Percentiles rank a stretch among this genome's conserved stretches.
These are phyloP conservation scores for Clarias fuscus DNA, from an alignment of 2,797 vertebrate genomes.

Conservation along the genomic window DNA sequence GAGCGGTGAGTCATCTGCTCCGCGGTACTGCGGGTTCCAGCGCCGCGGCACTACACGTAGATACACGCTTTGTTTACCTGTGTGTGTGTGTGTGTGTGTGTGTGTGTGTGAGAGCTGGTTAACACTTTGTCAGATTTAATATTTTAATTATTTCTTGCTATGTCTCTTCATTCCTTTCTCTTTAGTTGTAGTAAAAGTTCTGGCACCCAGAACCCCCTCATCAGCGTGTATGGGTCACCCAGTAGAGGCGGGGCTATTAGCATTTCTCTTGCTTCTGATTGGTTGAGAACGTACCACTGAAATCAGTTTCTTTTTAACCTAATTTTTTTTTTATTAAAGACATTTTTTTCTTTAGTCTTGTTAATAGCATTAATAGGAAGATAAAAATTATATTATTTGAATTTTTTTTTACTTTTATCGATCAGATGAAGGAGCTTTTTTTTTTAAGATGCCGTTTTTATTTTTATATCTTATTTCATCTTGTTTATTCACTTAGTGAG, in stretches of 20 bases:
- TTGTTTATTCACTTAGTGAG: not conserved
- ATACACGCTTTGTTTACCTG: not conserved
- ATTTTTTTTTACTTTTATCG: not conserved
- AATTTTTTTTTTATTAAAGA: not conserved
- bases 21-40: not conserved
- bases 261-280: not conserved
- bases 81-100: conserved; percentile 5
- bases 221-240: not conserved
- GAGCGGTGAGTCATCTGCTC: not conserved
- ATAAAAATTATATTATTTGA: not conserved
- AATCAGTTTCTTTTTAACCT: not conserved
- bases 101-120: not conserved
- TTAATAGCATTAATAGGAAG: not conserved
- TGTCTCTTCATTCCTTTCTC: not conserved
- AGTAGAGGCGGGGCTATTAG: not conserved
- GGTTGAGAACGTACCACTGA: not conserved
- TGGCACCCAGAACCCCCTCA: not conserved
- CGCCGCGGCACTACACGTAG: not conserved
- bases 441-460: not conserved
- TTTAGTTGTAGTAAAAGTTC: not conserved
- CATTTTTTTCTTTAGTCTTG: not conserved
- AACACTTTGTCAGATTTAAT: not conserved
- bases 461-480: not conserved
- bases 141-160: not conserved
- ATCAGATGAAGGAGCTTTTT: not conserved